Conservation (phyloP, 2,113 vertebrate species). For the Cairina moschata region DNA sequence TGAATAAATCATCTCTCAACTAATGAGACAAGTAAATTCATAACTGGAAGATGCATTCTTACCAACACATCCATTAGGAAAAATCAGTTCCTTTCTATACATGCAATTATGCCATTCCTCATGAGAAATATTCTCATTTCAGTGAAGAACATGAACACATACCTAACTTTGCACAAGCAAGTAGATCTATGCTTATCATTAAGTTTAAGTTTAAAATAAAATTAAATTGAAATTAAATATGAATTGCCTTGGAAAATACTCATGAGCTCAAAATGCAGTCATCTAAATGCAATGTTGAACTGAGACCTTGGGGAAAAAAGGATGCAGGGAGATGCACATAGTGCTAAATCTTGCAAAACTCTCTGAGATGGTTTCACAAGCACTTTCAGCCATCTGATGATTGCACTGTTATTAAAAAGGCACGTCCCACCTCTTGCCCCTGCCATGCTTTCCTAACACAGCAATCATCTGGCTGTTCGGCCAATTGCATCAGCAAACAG, state of each 20-base stretch:
- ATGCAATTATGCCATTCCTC: neutral
- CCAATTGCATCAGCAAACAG: neutral
- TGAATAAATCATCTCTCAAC: slow-evolving; percentile 31
- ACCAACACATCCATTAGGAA: neutral
- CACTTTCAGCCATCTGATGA: neutral
- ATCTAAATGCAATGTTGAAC: neutral
- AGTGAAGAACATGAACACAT: neutral
- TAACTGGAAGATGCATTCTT: neutral
- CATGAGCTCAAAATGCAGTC: neutral
- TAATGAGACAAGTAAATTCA: slow-evolving; percentile 40
- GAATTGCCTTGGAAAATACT: neutral
- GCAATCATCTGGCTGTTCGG: rapidly evolving
- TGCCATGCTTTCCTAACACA: neutral
- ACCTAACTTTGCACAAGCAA: neutral
- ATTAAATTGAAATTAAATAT: slow-evolving; percentile 41
- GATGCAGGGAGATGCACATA: neutral
- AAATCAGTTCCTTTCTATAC: slow-evolving; percentile 25
- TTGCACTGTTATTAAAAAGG: neutral
- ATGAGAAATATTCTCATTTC: neutral
- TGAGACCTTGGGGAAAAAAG: neutral
- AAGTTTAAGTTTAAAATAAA: slow-evolving; percentile 19
- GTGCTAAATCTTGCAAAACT: neutral
- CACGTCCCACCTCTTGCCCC: neutral
- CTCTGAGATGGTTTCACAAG: neutral
- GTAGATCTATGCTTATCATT: slow-evolving; percentile 22